Evolutionary conservation across 2,888 invertebrate species (phyloP).

Genomic region (Melanophora roralis): DNA sequence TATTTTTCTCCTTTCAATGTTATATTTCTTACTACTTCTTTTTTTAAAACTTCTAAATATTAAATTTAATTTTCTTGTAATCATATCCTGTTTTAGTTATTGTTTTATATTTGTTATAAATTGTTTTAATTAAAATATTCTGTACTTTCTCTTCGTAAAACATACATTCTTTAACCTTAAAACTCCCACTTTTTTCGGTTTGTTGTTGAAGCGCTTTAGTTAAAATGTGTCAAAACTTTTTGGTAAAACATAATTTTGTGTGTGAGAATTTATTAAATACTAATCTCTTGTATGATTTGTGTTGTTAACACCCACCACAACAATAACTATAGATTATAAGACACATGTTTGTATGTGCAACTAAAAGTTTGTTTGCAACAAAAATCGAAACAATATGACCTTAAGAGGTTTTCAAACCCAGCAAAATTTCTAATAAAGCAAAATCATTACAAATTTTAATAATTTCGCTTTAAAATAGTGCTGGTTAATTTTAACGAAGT

Average conservation of each 20-base stretch:
- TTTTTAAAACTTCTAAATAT: not conserved
- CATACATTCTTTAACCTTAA: constrained; percentile 6
- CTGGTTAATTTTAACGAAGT: not conserved
- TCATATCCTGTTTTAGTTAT: not conserved
- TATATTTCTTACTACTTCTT: not conserved
- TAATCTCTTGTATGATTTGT: constrained; percentile 44
- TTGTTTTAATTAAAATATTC: constrained; percentile 51
- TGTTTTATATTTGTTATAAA: constrained; percentile 11
- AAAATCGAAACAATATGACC: not conserved
- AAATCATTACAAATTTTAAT: not conserved
- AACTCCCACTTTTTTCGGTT: constrained; percentile 31
- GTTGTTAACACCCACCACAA: constrained; percentile 37
- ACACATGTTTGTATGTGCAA: too few species aligned
- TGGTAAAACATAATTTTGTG: constrained; percentile 47
- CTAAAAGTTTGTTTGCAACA: not conserved
- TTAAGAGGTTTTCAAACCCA: not conserved
- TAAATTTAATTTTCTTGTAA: not conserved
- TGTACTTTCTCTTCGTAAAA: not conserved
- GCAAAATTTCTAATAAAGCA: not conserved
- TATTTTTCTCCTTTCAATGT: too few species aligned
- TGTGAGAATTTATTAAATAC: constrained; percentile 56
- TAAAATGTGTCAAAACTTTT: constrained; percentile 57
- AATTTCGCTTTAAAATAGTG: not conserved
- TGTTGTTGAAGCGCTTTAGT: not conserved
- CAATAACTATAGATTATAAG: constrained; percentile 4